Conservation (phyloP, 2,888 invertebrate genomes). For the Desoria tigrina region DNA sequence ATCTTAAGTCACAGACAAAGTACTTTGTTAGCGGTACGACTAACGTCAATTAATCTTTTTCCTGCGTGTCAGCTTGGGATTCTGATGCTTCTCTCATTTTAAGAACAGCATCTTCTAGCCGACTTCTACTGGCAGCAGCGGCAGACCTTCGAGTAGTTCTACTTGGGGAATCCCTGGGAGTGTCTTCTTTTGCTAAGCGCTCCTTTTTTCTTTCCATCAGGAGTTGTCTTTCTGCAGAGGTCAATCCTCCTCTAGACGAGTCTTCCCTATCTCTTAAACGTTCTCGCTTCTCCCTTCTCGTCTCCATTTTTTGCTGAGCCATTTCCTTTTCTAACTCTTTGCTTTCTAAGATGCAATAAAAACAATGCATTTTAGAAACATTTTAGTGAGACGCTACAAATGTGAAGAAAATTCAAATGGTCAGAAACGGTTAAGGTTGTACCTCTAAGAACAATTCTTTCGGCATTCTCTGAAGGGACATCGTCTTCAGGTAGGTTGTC, state of each 20-base stretch:
- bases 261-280: slow-evolving; percentile 45
- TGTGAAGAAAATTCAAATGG: background rate
- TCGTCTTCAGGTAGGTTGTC: slow-evolving; percentile 54
- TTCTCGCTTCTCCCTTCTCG: slow-evolving; percentile 49
- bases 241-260: slow-evolving; percentile 42
- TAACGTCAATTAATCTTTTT: background rate
- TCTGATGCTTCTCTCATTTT: slow-evolving; percentile 46
- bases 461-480: slow-evolving; percentile 50
- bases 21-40: slow-evolving; percentile 1
- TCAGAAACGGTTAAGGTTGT: slow-evolving; percentile 5
- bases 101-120: slow-evolving; percentile 51
- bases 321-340: slow-evolving; percentile 53
- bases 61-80: slow-evolving; percentile 10
- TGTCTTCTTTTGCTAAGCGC: slow-evolving; percentile 54
- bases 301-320: slow-evolving; percentile 53
- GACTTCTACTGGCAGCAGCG: slow-evolving; percentile 36
- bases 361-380: background rate
- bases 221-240: slow-evolving; percentile 54
- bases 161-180: slow-evolving; percentile 34
- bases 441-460: slow-evolving; percentile 53
- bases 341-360: slow-evolving; percentile 42
- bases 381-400: no score
- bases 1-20: slow-evolving; percentile 19
- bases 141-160: slow-evolving; percentile 47
- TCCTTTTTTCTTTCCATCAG: slow-evolving; percentile 55